Base-by-base conservation (phyloP, 2,797 vertebrate species). In the Phoxinus dragarum region DNA sequence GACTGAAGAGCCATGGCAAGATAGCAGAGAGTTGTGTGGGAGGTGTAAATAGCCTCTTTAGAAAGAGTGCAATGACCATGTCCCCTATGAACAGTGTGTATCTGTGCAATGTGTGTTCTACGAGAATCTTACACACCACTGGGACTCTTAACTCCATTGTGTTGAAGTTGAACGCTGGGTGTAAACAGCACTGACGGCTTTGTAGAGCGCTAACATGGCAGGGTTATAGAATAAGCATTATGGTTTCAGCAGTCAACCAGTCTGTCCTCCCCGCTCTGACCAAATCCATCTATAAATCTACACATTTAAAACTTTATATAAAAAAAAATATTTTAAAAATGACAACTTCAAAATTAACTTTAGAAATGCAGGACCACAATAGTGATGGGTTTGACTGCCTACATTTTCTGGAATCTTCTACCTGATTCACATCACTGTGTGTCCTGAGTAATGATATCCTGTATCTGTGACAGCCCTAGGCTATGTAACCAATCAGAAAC, bases 21-120 rank as follows among this genome's bases (percentile, higher is more conserved):
- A 87, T 85, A 90, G 90, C 88, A 74, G 68, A 86, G 89, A 86
- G 90, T 83, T 81, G 44, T 76, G 71, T 68, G 73, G 31, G 66
- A 84, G 49, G 73, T 77, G n/a, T 87, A 87, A 90, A 85, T 84
- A 61, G 64, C 14, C 61, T 81, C 84, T 82, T 90, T 87, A 73
- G 44, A 69, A 79, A 56, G 38, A 9, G 14, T 78, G 44, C 17
- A 61, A 82, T 34, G 36, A 47, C 52, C 54, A 84, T 61, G 42
- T 67, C 21, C 21, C 49, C 31, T 80, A 64, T 31, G 40, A 84
- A 79, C 34, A 66, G 12, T 38, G 47, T 67, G 52, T 80, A 56
- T 67, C 47, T 47, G 49, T 56, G 36, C 27, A 47, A 31, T 21
- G 31, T 34, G 77, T 71, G 67, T 68, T 47, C 67, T 84, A 64